Base-by-base conservation (phyloP, 2,797 vertebrate genomes). In the Malacoraja senta region DNA sequence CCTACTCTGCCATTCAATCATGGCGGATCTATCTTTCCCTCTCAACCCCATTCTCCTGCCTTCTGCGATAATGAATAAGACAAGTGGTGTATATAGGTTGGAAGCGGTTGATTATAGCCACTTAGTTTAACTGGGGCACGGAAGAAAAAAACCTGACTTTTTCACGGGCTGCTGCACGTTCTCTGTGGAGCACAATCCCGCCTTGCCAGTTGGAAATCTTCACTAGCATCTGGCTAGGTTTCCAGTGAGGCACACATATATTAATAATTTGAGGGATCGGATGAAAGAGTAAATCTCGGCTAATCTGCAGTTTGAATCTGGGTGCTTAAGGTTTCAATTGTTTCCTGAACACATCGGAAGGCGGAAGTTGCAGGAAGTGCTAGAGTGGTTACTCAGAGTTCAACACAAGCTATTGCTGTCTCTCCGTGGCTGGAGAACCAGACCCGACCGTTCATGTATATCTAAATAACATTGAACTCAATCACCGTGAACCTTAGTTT, bases 371-470 rank as follows among this genome's bases (percentile, higher is more conserved):
- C 71, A 76, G 90, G 90, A 92, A 92, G 90, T 92, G 90, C 58
- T 92, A 76, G 71, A 74, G 72, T 58, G 90, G 90, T 92, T 92
- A 92, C 38, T 92, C 71, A 92, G 90, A 92, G 90, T 76, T 92
- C 90, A 92, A 7, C 26, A 29, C 32, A 38, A 35, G 4, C 88
- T 44, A 63, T 91, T 65, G 90, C 90, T 72, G 68, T 63, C 21
- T 15, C 29, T 86, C 19, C 8, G 12, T 86, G 83, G 83, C 58
- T 63, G 8, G 15, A 68, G 84, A 32, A 88, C 84, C 65, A 88
- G 61, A 88, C 19, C 32, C 32, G 58, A 32, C 29, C 65, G 19
- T 8, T 65, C 21, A 32, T 63, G 61, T 35, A 44, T 44, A 44
- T 44, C 44, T 44, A 3, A 68, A 17, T 19, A 65, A 63, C 63